Evolutionary conservation across 2,888 invertebrate genomes (phyloP), one percentile per base, ranked within the genome.

Genomic region (Ormyrus thymus): DNA sequence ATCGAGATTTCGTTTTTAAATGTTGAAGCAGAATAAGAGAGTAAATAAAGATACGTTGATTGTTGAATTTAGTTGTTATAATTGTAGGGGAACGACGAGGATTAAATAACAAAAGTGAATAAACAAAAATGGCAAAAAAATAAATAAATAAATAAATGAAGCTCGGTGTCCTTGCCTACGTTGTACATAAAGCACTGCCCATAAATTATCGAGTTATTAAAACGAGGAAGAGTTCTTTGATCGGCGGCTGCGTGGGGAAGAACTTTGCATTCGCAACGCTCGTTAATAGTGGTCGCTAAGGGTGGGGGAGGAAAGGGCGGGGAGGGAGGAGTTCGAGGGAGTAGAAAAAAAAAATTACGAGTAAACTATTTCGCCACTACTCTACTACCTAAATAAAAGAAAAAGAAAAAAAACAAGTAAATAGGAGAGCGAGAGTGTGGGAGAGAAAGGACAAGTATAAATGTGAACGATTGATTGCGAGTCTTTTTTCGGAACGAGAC

Each of bases 101-200:
- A 69, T 62, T 66, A 76, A 75, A 29, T 29, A 29, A 79, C 45
- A 81, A 69, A 74, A 62, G 65, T 56, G 9, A 81, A 76, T 29
- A 29, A 29, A 29, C 29, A 62, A 70, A 79, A 74, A 55, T 74
- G 29, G 51, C 70, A 59, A 76, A 72, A 77, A 55, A 29, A 15
- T 78, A 65, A 77, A 77, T 13, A 69, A 29, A 79, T 58, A 56
- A 76, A 81, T 78, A 75, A 29, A 80, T 79, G 61, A 78, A 83
- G 83, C 83, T 84, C 83, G 82, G 81, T 85, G 69, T 79, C 74
- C 81, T 84, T 83, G 83, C 84, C 83, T 84, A 83, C 82, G 83
- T 84, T 86, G 84, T 85, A 86, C 81, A 85, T 86, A 84, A 84
- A 86, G 84, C 86, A 86, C 86, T 86, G 85, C 86, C 85, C 85